A percentile compares a stretch with the other conserved stretches of the same genome.
Evolutionary conservation across 2,888 invertebrate genomes (phyloP).

Genomic region (Biston betularia): DNA sequence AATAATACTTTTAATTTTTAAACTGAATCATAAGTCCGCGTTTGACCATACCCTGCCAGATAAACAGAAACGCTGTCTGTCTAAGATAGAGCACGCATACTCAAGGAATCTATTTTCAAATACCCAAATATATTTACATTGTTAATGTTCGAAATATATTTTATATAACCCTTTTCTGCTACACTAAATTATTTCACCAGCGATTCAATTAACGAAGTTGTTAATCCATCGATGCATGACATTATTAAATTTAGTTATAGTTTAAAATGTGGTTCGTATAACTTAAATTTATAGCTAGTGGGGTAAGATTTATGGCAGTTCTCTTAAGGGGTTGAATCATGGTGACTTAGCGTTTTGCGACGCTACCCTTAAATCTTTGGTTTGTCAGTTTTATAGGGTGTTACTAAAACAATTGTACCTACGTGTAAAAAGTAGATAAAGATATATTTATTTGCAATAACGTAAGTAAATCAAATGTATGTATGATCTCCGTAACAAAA

Average conservation of each 20-base stretch:
- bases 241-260: constrained; percentile 79
- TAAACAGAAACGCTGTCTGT: no score
- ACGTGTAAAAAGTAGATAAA: no score
- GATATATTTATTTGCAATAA: no score
- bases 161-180: constrained; percentile 63
- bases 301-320: constrained; percentile 67
- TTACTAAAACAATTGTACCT: background rate
- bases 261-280: constrained; percentile 81
- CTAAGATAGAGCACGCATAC: no score
- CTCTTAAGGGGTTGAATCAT: constrained; percentile 63
- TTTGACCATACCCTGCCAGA: no score
- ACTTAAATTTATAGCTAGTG: constrained; percentile 74
- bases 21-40: no score
- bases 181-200: constrained; percentile 51
- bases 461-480: no score
- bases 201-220: constrained; percentile 79
- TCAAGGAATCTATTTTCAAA: no score
- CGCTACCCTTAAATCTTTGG: constrained; percentile 52
- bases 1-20: no score
- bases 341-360: constrained; percentile 72
- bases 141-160: constrained; percentile 2
- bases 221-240: constrained; percentile 83
- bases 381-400: constrained; percentile 44
- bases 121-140: background rate
- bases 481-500: no score